Conservation (phyloP, 2,797 vertebrate genomes). For the Rhabdomys pumilio region DNA sequence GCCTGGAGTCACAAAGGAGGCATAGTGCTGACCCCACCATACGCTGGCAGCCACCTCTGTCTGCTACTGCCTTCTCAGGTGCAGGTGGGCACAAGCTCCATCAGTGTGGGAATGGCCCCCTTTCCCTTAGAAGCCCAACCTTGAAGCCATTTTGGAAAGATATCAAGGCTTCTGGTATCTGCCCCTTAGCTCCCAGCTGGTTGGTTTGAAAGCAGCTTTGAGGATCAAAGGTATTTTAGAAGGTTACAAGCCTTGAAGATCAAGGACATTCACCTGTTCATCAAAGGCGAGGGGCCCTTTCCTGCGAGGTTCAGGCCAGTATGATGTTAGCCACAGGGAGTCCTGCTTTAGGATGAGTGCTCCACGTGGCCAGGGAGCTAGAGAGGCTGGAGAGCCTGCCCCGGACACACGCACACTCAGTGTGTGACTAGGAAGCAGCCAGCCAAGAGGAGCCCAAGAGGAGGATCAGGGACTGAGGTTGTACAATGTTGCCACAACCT, state of each 20-base stretch:
- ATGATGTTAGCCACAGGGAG: background rate
- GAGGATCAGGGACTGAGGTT: background rate
- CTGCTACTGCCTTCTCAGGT: background rate
- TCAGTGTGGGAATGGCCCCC: background rate
- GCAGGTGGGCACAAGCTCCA: background rate
- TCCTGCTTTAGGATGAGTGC: constrained; percentile 26
- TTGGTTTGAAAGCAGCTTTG: constrained; percentile 61
- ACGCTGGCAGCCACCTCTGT: background rate
- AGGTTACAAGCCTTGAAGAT: constrained; percentile 49
- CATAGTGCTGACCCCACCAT: background rate
- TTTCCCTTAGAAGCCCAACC: background rate
- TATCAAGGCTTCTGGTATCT: constrained; percentile 46
- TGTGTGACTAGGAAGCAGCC: background rate
- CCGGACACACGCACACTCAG: background rate
- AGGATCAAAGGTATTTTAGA: constrained; percentile 78
- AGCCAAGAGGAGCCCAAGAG: background rate
- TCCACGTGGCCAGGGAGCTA: background rate
- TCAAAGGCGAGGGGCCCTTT: constrained; percentile 64
- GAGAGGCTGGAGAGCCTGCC: background rate
- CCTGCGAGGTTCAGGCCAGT: background rate
- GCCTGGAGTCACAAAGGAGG: background rate
- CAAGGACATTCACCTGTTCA: constrained; percentile 74
- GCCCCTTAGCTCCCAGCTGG: constrained; percentile 50
- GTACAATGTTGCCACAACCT: background rate
- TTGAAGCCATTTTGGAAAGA: constrained; percentile 21